Base-by-base conservation (phyloP, 2,113 vertebrate species). In the Butorides virescens region DNA sequence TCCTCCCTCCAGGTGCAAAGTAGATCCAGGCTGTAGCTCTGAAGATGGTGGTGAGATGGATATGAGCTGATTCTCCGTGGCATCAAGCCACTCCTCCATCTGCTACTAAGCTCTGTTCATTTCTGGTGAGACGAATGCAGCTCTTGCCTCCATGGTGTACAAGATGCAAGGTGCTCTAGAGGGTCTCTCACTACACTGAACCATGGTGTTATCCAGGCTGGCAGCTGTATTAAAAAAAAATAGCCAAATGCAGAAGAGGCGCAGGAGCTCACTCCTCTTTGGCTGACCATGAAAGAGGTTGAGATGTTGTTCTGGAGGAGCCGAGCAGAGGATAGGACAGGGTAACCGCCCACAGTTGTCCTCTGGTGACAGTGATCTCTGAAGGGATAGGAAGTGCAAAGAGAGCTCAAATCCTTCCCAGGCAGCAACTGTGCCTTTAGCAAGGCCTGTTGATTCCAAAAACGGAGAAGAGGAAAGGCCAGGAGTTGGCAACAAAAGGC, bases 401-500 rank as follows among this genome's bases (percentile, higher is more conserved):
- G 74, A 88, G 46, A 77, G 27, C 75, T 20, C 55, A 94, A 89
- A 94, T 91, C 47, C 37, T 78, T 91, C 86, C 76, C 70, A 75
- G 83, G 77, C 73, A 92, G 63, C 79, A 84, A 32, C 30, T 72
- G 68, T 88, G 86, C 93, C 96, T 95, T 93, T 77, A 86, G 50
- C 87, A 95, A 58, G 94, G 81, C 71, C 42, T 73, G n/a, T 73
- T 92, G 87, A 32, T 79, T 95, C 46, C 42, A 82, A 55, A 55
- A 89, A 59, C 2, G 23, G 81, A 88, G 42, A 68, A 75, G 10
- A 75, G 70, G 70, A 93, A 89, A 71, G 84, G 85, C 89, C 74
- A 79, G 66, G 81, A 79, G 50, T 47, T 85, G 94, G 91, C 93
- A 94, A 13, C 29, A 78, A 91, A 97, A 92, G 93, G 94, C 74